Evolutionary conservation across 2,797 vertebrate species (phyloP), one percentile per base, ranked within the genome.

Genomic region (Amniataba percoides): DNA sequence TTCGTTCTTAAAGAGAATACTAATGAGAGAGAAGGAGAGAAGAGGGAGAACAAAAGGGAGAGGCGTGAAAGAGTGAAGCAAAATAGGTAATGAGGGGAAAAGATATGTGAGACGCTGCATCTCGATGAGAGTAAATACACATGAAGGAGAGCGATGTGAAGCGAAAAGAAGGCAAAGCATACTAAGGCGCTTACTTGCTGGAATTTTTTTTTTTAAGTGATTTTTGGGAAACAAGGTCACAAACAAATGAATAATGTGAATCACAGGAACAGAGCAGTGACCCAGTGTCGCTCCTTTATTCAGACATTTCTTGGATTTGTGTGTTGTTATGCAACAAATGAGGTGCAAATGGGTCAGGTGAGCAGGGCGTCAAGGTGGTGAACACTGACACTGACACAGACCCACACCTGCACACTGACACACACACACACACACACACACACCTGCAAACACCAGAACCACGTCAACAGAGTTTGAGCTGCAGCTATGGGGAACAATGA

Each of bases 401-500:
- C 42, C 7, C 13, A 7, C 40, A 39, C 31, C 39, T 25, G 16
- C 52, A 46, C 21, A 7, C 49, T 31, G 27, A 65, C 13, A 12
- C n/a, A 57, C 46, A 57, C 62, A 23, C 34, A 36, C 48, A 42
- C 58, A 10, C 42, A 23, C 63, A 57, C 14, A 40, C 36, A 63
- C 52, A 43, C 25, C 46, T 31, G 51, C 45, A 69, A 42, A 59
- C 62, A 19, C 42, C 11, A 43, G 31, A 77, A 70, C 49, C 43
- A 21, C 25, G 31, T 55, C 43, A 82, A 56, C 45, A 39, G 56
- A 56, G 46, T 62, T 62, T 62, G 72, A 61, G 69, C 43, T 60
- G 67, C 69, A 89, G 82, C 74, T 72, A 76, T 59, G 87, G 84
- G 66, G 82, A 92, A 93, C 88, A 84, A 92, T 93, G 93, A 94